Evolutionary conservation across 2,797 vertebrate species (phyloP).

Genomic region (Chrysocyon brachyurus): DNA sequence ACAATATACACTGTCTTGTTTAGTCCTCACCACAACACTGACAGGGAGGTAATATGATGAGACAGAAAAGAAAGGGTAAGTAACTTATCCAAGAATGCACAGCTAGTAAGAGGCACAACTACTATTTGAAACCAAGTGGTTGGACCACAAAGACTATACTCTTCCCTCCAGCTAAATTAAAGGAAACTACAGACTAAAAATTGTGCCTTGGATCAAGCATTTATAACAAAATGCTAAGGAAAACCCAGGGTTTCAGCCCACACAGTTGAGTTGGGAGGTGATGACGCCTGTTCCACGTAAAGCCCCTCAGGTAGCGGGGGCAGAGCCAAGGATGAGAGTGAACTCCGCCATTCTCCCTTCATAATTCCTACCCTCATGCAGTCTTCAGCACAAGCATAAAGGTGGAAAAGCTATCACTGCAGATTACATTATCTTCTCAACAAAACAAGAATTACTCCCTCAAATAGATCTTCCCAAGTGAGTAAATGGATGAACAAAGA

Average conservation of each 20-base stretch:
- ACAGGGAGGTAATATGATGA: too few species aligned
- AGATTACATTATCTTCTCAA: slow-evolving; percentile 4
- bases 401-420: neutral
- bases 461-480: neutral
- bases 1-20: neutral
- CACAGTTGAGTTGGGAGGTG: neutral
- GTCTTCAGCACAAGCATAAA: neutral
- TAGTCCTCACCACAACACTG: neutral
- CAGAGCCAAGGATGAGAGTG: neutral
- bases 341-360: neutral
- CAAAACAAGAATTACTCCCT: slow-evolving; percentile 25
- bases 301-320: neutral
- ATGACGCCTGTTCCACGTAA: accelerated
- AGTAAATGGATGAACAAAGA: slow-evolving; percentile 19
- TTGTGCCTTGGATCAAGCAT: neutral
- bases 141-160: neutral
- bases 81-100: neutral
- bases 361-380: neutral
- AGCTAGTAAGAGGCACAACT: neutral
- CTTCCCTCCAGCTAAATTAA: neutral
- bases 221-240: neutral
- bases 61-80: neutral
- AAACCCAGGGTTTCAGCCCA: neutral
- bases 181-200: neutral
- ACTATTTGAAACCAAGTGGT: neutral